These are phyloP conservation scores for Melinaea marsaeus DNA, from an alignment of 2,888 invertebrate species.

Conservation along the genomic window DNA sequence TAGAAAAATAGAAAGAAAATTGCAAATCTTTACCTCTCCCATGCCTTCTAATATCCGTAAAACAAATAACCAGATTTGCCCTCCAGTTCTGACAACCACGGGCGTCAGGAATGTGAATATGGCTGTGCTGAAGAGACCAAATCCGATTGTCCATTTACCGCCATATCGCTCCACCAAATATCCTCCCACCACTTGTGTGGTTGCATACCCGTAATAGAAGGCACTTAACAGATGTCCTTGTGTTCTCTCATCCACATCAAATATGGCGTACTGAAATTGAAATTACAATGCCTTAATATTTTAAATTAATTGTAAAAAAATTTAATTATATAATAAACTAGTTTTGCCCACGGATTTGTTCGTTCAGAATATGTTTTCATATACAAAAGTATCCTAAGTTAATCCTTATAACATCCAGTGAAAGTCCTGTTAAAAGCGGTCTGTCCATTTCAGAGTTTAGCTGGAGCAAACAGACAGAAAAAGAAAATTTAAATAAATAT, in stretches of 20 bases:
- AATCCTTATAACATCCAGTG: no score
- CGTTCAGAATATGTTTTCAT: no score
- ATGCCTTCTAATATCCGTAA: slow-evolving; percentile 80
- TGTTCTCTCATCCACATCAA: slow-evolving; percentile 78
- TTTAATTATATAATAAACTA: no score
- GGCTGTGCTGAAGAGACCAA: slow-evolving; percentile 85
- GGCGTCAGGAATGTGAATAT: slow-evolving; percentile 86
- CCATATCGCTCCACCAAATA: slow-evolving; percentile 84
- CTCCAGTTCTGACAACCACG: slow-evolving; percentile 69
- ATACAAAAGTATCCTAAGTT: no score
- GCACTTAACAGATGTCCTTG: slow-evolving; percentile 83
- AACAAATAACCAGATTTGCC: slow-evolving; percentile 60
- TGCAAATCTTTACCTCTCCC: slow-evolving; percentile 76
- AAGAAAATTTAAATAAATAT: no score
- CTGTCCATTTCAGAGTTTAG: no score
- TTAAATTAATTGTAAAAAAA: no score
- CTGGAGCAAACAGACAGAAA: no score
- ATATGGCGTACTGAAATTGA: slow-evolving; percentile 41
- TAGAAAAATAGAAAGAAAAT: no score
- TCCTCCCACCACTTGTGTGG: slow-evolving; percentile 87
- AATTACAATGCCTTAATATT: neutral
- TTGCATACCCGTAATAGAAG: slow-evolving; percentile 86
- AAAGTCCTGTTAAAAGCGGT: no score
- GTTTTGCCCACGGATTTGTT: no score
- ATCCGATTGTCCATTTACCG: slow-evolving; percentile 84